Base-by-base conservation (phyloP, 2,113 vertebrate genomes). In the Sinocyclocheilus anshuiensis region DNA sequence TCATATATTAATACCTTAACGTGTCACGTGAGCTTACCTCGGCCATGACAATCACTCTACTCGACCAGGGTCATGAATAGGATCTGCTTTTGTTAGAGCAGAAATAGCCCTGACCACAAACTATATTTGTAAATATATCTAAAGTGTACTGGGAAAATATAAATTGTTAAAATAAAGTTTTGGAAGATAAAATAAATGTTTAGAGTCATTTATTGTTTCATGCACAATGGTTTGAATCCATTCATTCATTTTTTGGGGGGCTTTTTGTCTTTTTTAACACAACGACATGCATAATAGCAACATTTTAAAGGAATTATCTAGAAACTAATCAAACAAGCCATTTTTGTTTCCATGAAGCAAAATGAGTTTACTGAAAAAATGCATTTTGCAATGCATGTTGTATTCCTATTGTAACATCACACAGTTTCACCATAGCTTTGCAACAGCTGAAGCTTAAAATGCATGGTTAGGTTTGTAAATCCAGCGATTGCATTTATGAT, bases 131-230 rank as follows among this genome's bases (percentile, higher is more conserved):
- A 96, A 95, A 96, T 96, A 96, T 39, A 78, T 93, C 92, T 89
- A 89, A 94, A 92, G 63, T 93, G 90, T 94, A 90, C 89, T 92
- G 90, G 45, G 91, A 87, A 91, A 87, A 91, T 86, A 91, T 78
- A 53, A 90, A 90, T 91, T 95, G 94, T 96, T 94, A 92, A 95
- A 94, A 97, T 97, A 97, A 97, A 98, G 94, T 93, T 94, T 97
- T 95, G 92, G 92, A 95, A 92, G 93, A 93, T 91, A 94, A 42
- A 8, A 8, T 8, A 9, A 86, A 33, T 61, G 9, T 82, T 78
- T 77, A 48, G 57, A 36, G 74, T 67, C 67, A 71, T 59, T 77
- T 84, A 45, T 45, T 45, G 33, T 79, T 50, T 63, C 45, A 75
- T 85, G 12, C 84, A 48, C 12, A 71, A 24, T 39, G 42, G 42